phyloP scores from a whole-genome alignment of 1,140 invertebrate genomes.

The Colletes latitarsis region DNA sequence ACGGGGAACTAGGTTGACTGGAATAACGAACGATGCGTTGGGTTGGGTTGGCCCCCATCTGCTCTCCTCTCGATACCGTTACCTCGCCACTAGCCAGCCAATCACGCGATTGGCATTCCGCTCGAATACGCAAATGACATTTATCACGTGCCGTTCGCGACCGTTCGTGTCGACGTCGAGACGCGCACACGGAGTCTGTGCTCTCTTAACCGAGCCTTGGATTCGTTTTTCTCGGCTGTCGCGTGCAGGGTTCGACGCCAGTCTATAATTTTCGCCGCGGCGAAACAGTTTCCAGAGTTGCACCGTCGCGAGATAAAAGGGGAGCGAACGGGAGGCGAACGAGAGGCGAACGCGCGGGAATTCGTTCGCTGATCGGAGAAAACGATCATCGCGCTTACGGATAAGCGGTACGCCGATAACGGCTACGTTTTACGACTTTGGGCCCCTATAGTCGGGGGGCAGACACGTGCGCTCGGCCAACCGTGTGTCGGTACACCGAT shows the following conservation, averaged over 20 bases:
- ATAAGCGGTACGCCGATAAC: slow-evolving; percentile 6
- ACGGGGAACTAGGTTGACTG: slow-evolving; percentile 64
- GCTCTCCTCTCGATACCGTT: slow-evolving; percentile 73
- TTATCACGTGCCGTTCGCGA: slow-evolving; percentile 23
- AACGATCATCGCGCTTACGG: background rate
- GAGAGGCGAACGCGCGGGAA: background rate
- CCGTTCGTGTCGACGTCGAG: background rate
- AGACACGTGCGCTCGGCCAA: background rate
- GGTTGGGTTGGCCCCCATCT: slow-evolving; percentile 66
- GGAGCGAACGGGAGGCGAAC: background rate
- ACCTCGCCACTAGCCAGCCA: slow-evolving; percentile 58
- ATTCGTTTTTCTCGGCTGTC: background rate
- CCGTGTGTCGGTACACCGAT: slow-evolving; percentile 8
- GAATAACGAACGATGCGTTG: slow-evolving; percentile 69
- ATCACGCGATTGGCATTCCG: slow-evolving; percentile 68
- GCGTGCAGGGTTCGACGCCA: background rate
- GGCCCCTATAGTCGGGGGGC: background rate
- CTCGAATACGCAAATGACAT: slow-evolving; percentile 54
- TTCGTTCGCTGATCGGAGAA: background rate
- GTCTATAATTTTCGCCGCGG: background rate
- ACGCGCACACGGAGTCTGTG: background rate
- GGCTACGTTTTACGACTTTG: background rate
- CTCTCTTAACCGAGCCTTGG: background rate
- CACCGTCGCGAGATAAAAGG: background rate
- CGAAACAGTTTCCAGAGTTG: background rate